These are phyloP conservation scores for Chrysomallon squamiferum DNA, from an alignment of 1,140 invertebrate species.

Conservation along the genomic window DNA sequence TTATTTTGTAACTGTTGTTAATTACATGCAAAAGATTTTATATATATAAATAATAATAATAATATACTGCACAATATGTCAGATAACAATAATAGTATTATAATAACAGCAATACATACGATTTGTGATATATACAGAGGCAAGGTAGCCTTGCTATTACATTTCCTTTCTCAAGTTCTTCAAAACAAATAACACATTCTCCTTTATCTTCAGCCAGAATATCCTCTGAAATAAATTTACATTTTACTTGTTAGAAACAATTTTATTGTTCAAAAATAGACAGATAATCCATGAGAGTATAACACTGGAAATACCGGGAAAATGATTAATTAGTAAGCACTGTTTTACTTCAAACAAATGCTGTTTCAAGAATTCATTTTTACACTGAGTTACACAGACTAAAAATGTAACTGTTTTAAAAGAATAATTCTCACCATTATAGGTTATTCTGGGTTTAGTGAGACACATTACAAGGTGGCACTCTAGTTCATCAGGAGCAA, in stretches of 20 bases:
- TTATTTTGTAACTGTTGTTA: too few relatives aligned
- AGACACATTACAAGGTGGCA: conserved; percentile 99
- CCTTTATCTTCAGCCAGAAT: conserved; percentile 89
- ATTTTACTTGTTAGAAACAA: conserved; percentile 1
- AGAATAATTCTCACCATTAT: conserved; percentile 81
- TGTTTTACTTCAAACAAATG: too few relatives aligned
- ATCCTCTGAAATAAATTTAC: conserved; percentile 79
- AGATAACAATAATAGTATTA: too few relatives aligned
- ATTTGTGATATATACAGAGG: conserved; percentile 99
- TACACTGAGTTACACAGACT: too few relatives aligned
- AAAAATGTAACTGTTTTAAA: background rate
- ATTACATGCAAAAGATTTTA: too few relatives aligned
- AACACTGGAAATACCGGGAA: background rate
- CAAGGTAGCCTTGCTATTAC: conserved; percentile 97
- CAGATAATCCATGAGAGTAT: background rate
- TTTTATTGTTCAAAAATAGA: background rate
- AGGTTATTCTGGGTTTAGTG: conserved; percentile 96
- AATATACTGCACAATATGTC: too few relatives aligned
- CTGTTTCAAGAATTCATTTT: too few relatives aligned
- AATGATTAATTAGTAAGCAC: background rate
- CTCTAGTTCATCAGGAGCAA: conserved; percentile 96
- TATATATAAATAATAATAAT: too few relatives aligned
- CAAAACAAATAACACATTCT: conserved; percentile 98
- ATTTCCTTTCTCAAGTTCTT: conserved; percentile 92
- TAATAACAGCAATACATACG: conserved; percentile 75